Evolutionary conservation across 1,140 invertebrate species (phyloP).

Genomic region (Alviniconcha marisindica): DNA sequence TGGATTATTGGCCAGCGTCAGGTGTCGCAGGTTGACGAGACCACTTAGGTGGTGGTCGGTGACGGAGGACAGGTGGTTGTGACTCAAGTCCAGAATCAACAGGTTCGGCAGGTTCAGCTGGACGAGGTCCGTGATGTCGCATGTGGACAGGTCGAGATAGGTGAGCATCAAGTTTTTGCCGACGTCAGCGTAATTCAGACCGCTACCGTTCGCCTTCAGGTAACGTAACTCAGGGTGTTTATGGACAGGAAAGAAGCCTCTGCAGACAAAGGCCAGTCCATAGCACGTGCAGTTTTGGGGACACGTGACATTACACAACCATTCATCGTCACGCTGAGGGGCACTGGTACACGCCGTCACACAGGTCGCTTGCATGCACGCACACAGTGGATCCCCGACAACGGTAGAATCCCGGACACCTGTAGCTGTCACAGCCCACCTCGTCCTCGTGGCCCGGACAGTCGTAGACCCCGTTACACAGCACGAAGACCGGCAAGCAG

Average conservation of each 20-base stretch:
- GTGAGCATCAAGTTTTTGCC: constrained; percentile 4
- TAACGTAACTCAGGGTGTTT: background rate
- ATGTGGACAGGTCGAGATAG: constrained; percentile 31
- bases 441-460: constrained; percentile 39
- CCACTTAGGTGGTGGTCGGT: constrained; percentile 5
- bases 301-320: constrained; percentile 13
- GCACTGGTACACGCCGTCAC: too few species aligned
- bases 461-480: constrained; percentile 39
- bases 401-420: constrained; percentile 38
- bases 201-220: background rate
- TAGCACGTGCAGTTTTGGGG: constrained; percentile 7
- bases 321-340: constrained; percentile 22
- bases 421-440: constrained; percentile 11
- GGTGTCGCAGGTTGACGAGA: constrained; percentile 3
- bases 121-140: background rate
- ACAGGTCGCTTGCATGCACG: constrained; percentile 28
- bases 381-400: constrained; percentile 29
- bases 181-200: background rate
- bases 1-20: constrained; percentile 39
- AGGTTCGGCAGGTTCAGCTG: constrained; percentile 1
- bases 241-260: background rate
- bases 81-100: constrained; percentile 27
- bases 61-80: constrained; percentile 23
- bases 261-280: constrained; percentile 13
- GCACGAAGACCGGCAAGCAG: constrained; percentile 31